phyloP scores from a whole-genome alignment of 1,140 invertebrate species.

The Diplogasteroides magnus region DNA sequence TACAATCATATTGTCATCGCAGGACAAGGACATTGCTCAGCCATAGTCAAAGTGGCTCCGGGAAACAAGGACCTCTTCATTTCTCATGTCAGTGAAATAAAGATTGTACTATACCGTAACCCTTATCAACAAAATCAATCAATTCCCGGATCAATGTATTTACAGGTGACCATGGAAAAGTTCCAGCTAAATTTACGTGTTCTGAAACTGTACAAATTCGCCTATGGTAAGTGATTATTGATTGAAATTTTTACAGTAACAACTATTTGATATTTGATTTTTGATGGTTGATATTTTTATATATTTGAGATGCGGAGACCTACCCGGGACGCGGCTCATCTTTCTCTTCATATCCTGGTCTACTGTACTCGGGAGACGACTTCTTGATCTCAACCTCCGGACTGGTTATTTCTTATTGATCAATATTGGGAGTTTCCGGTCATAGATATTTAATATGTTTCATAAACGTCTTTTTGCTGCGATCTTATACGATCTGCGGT shows the following conservation, averaged over 20 bases:
- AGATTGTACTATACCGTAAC: slow-evolving; percentile 61
- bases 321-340: slow-evolving; percentile 66
- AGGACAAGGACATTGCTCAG: slow-evolving; percentile 65
- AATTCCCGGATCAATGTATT: too few relatives aligned
- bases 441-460: too few relatives aligned
- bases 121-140: too few relatives aligned
- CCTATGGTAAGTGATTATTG: slow-evolving; percentile 64
- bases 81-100: slow-evolving; percentile 59
- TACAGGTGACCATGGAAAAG: slow-evolving; percentile 69
- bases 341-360: slow-evolving; percentile 81
- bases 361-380: slow-evolving; percentile 78
- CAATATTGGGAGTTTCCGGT: too few relatives aligned
- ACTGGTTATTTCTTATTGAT: too few relatives aligned
- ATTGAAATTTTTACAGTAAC: too few relatives aligned
- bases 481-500: too few relatives aligned
- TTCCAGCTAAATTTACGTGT: slow-evolving; percentile 80
- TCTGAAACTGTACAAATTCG: slow-evolving; percentile 80
- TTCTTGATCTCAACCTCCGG: slow-evolving; percentile 70
- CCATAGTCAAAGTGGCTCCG: slow-evolving; percentile 63
- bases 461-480: too few relatives aligned
- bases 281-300: too few relatives aligned
- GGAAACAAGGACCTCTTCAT: slow-evolving; percentile 62
- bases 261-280: too few relatives aligned
- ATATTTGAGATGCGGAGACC: slow-evolving; percentile 29
- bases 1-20: too few relatives aligned